phyloP scores from a whole-genome alignment of 2,888 invertebrate species.

The Hyalella azteca region DNA sequence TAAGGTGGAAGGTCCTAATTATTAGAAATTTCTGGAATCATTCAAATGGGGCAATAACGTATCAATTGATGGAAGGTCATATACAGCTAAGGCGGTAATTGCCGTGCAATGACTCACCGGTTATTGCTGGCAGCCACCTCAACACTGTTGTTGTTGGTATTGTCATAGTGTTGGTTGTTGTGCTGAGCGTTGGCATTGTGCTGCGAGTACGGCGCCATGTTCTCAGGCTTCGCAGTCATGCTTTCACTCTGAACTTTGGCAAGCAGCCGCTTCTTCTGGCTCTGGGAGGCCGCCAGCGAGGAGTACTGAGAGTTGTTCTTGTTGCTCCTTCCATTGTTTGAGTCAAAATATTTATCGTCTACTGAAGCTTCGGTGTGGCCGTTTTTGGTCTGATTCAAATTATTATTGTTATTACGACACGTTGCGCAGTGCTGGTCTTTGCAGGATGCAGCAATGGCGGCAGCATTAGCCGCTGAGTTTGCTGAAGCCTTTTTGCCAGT shows the following conservation, averaged over 20 bases:
- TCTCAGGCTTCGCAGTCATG: conserved; percentile 34
- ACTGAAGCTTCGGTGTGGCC: background rate
- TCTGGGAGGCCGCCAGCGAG: conserved; percentile 55
- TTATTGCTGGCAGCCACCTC: background rate
- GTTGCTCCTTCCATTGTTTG: conserved; percentile 2
- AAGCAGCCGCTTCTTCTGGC: conserved; percentile 83
- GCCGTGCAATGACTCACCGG: background rate
- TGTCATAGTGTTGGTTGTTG: conserved; percentile 6
- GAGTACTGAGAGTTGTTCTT: conserved; percentile 44
- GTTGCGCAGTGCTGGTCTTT: conserved; percentile 56
- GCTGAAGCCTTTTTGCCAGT: conserved; percentile 39
- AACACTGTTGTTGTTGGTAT: background rate
- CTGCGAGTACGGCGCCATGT: background rate
- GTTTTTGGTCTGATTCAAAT: conserved; percentile 33
- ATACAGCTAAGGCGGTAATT: too few relatives aligned
- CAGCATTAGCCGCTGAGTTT: conserved; percentile 30
- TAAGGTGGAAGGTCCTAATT: too few relatives aligned
- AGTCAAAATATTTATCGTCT: background rate
- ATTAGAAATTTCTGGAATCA: too few relatives aligned
- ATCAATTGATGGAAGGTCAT: too few relatives aligned
- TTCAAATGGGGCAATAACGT: too few relatives aligned
- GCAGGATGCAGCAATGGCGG: conserved; percentile 45
- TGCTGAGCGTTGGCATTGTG: background rate
- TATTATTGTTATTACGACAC: conserved; percentile 49
- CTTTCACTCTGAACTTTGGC: conserved; percentile 85